Evolutionary conservation across 2,888 invertebrate genomes (phyloP).

Genomic region (Laothoe populi): DNA sequence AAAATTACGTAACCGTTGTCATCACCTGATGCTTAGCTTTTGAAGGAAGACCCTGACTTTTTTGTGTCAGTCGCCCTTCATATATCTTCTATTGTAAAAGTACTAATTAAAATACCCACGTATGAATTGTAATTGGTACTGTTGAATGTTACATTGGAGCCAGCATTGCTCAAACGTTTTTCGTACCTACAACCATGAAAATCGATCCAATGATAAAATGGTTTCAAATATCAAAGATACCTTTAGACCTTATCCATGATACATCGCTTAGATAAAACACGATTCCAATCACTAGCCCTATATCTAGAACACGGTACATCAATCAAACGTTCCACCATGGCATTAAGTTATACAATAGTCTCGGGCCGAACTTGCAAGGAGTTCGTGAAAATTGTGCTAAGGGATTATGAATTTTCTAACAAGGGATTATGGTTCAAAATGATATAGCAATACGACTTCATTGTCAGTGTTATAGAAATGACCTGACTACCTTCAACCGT

Average conservation of each 20-base stretch:
- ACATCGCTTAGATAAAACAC: conserved; percentile 27
- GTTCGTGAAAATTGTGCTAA: conserved; percentile 36
- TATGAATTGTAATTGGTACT: no score
- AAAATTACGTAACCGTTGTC: no score
- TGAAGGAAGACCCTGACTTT: no score
- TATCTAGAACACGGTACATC: conserved; percentile 48
- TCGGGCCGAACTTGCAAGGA: conserved; percentile 43
- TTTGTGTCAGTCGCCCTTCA: no score
- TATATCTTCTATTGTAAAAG: no score
- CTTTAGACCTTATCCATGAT: no score
- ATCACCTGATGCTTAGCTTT: no score
- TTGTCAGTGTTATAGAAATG: conserved; percentile 47
- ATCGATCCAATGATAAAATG: conserved; percentile 34
- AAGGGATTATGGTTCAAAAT: conserved; percentile 34
- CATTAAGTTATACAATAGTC: conserved; percentile 55
- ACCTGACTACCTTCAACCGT: conserved; percentile 61
- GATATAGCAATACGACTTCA: conserved; percentile 33
- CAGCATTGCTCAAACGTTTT: not conserved
- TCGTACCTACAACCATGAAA: not conserved
- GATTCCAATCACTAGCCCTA: conserved; percentile 48
- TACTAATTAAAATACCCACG: no score
- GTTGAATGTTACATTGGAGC: no score
- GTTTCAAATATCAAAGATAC: conserved; percentile 20
- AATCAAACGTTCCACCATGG: conserved; percentile 64
- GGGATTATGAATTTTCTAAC: conserved; percentile 42